These are phyloP conservation scores for Scelioninae gen. 1 DNA, from an alignment of 2,888 invertebrate species.

Conservation along the genomic window DNA sequence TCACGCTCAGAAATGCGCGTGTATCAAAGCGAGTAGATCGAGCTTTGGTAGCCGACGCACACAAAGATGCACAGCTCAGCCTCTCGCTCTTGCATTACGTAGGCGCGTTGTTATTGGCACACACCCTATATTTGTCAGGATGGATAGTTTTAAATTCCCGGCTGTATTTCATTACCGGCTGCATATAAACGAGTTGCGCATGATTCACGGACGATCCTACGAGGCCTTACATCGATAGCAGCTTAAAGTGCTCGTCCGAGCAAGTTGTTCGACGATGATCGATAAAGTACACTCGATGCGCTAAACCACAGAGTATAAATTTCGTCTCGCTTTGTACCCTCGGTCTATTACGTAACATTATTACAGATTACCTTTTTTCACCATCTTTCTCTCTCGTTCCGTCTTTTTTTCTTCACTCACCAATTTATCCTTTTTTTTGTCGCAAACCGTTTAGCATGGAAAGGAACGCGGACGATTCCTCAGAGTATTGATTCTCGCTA, in stretches of 20 bases:
- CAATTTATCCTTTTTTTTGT: constrained; percentile 37
- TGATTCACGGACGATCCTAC: constrained; percentile 63
- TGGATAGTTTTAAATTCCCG: constrained; percentile 67
- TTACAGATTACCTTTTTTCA: constrained; percentile 52
- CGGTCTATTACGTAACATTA: constrained; percentile 52
- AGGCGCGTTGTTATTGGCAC: constrained; percentile 64
- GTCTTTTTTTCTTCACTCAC: not conserved
- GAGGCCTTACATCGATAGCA: constrained; percentile 62
- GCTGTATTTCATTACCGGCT: constrained; percentile 65
- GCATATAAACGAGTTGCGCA: constrained; percentile 63
- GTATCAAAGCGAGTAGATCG: constrained; percentile 50
- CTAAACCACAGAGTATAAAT: constrained; percentile 58
- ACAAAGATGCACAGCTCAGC: constrained; percentile 22
- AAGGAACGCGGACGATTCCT: constrained; percentile 27
- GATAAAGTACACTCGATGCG: constrained; percentile 58
- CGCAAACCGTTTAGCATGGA: constrained; percentile 38
- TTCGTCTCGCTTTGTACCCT: constrained; percentile 57
- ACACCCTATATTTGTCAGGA: constrained; percentile 66
- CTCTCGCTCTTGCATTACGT: constrained; percentile 40
- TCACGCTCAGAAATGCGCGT: constrained; percentile 32
- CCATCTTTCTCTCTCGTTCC: too few relatives aligned
- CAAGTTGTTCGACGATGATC: constrained; percentile 60
- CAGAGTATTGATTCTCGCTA: constrained; percentile 29
- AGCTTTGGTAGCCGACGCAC: constrained; percentile 55
- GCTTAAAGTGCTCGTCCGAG: constrained; percentile 60